A percentile compares a stretch with the other conserved stretches of the same genome.
These are phyloP conservation scores for Heptranchias perlo DNA, from an alignment of 2,113 vertebrate species.

Conservation along the genomic window DNA sequence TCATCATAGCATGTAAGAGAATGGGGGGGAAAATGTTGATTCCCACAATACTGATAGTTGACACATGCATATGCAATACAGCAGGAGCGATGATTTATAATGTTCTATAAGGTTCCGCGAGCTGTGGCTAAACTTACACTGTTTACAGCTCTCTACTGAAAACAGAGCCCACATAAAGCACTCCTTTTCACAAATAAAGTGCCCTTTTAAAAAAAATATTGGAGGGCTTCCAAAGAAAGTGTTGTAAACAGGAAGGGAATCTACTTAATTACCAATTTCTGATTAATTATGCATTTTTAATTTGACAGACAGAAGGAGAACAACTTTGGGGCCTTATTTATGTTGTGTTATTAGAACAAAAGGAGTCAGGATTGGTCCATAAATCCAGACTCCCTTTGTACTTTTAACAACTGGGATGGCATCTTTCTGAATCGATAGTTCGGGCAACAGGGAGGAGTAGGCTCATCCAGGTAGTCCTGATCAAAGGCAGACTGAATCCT, in stretches of 20 bases:
- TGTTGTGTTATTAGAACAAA: not conserved
- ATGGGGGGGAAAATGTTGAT: too few relatives aligned
- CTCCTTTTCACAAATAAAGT: slow-evolving; percentile 24
- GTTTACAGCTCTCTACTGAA: not conserved
- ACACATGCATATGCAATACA: not conserved
- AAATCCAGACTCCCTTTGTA: not conserved
- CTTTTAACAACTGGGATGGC: not conserved
- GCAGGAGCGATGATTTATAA: not conserved
- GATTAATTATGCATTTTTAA: slow-evolving; percentile 33
- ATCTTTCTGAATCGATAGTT: not conserved
- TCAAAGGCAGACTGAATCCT: not conserved
- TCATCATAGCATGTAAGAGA: too few relatives aligned
- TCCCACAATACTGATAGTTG: not conserved
- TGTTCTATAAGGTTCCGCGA: not conserved
- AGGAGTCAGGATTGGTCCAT: not conserved
- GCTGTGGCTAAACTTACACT: slow-evolving; percentile 14
- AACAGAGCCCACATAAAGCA: slow-evolving; percentile 27
- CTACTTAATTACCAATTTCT: slow-evolving; percentile 18
- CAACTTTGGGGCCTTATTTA: slow-evolving; percentile 4
- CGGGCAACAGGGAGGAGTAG: not conserved
- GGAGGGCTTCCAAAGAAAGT: slow-evolving; percentile 5
- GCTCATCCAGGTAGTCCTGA: not conserved
- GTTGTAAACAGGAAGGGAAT: slow-evolving; percentile 23
- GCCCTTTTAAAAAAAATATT: not conserved
- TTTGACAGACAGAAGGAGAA: slow-evolving; percentile 28